phyloP scores from a whole-genome alignment of 2,888 invertebrate species.

The Chrysolina americana region DNA sequence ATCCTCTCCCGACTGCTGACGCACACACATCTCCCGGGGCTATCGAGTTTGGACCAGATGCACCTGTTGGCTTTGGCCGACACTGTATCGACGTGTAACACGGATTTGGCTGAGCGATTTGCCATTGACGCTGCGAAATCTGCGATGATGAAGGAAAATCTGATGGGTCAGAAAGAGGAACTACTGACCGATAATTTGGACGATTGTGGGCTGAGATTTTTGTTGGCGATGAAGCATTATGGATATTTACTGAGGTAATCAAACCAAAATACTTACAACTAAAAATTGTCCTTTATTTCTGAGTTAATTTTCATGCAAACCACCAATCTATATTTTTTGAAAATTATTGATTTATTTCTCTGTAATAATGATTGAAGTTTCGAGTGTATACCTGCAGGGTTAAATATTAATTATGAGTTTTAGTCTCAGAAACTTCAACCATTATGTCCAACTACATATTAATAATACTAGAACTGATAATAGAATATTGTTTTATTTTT shows the following conservation, averaged over 20 bases:
- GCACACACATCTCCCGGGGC: slow-evolving; percentile 91
- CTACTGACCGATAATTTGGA: slow-evolving; percentile 87
- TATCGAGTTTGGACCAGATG: slow-evolving; percentile 98
- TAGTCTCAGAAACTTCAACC: no score
- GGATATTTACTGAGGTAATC: slow-evolving; percentile 82
- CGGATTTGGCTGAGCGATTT: slow-evolving; percentile 88
- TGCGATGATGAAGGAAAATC: slow-evolving; percentile 78
- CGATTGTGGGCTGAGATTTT: slow-evolving; percentile 96
- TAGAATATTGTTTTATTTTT: no score
- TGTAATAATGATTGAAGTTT: no score
- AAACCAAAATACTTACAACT: neutral
- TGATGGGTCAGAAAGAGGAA: slow-evolving; percentile 72
- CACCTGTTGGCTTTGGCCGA: slow-evolving; percentile 98
- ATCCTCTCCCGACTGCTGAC: slow-evolving; percentile 91
- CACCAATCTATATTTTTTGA: no score
- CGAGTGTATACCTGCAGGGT: no score
- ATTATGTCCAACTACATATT: no score
- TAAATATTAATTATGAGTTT: no score
- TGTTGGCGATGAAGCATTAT: slow-evolving; percentile 98
- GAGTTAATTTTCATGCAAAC: no score
- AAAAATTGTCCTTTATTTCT: neutral
- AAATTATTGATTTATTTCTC: no score
- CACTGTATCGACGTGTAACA: slow-evolving; percentile 95
- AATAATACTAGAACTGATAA: no score
- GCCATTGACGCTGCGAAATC: slow-evolving; percentile 79